Base-by-base conservation (phyloP, 2,888 invertebrate genomes). In the Drosophila nigritarsus region DNA sequence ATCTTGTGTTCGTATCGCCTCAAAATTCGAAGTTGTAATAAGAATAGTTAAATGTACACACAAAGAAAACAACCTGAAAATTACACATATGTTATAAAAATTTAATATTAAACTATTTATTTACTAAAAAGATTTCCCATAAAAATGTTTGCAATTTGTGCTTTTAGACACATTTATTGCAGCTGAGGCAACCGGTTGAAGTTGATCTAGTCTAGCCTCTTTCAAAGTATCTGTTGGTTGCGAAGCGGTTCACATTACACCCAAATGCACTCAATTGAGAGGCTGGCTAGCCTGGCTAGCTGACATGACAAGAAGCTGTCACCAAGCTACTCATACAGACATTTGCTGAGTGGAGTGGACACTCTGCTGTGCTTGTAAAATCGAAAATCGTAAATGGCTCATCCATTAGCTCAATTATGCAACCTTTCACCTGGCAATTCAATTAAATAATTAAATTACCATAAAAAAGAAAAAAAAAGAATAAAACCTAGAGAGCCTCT, bases 321-420 rank as follows among this genome's bases (percentile, higher is more conserved):
- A 59, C 59, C 58, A 59, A 62, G 36, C 48, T 40, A 48, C 53
- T n/a, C 36, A 6, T n/a, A 3, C 20, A 20, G 2, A 13, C 48
- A 49, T 18, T 7, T 29, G 24, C 20, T 15, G 34, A 48, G 49
- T 45, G 11, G 45, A 40, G 38, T 60, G 48, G 29, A 38, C 54
- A 60, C 62, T 63, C 30, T 36, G 45, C 29, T 36, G 49, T 50
- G 68, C 49, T 58, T 50, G 67, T 50, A 65, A 66, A 66, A 64
- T 59, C 7, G 20, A 64, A 66, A 66, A 64, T 62, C 20, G 20
- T 24, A 56, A 30, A 30, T 20, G 11, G 69, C 64, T 73, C 78
- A 66, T 87, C 87, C 87, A 84, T 89, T 87, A 84, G 87, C 73
- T 61, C 82, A 78, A 87, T 88, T 83, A 78, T 63, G 40, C 56